These are phyloP conservation scores for Bradypodion ventrale DNA, from an alignment of 2,797 vertebrate genomes.

Conservation along the genomic window DNA sequence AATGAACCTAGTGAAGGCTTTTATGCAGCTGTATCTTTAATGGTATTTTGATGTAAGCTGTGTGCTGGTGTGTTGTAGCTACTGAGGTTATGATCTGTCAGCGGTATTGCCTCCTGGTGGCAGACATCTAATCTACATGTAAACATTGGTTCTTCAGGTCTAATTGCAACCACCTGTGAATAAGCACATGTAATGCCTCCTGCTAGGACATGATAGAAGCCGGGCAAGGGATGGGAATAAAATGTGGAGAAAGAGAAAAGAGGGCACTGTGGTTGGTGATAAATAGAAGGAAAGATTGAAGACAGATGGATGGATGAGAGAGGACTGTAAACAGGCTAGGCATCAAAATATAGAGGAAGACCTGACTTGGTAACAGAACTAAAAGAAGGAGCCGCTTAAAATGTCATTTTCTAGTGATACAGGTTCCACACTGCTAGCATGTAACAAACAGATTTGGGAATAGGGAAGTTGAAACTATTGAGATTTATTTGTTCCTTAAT, in stretches of 20 bases:
- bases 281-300: not conserved
- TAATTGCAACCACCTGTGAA: conserved; percentile 47
- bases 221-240: not conserved
- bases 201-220: conserved; percentile 5
- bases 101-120: conserved; percentile 11
- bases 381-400: not conserved
- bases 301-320: not conserved
- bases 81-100: not conserved
- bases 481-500: not conserved
- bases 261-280: not conserved
- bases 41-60: not conserved
- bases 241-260: not conserved
- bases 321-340: not conserved
- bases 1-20: not conserved
- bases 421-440: not conserved
- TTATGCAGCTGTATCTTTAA: not conserved
- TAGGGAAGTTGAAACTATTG: not conserved
- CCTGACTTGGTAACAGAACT: not conserved
- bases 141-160: not conserved
- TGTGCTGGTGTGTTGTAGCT: not conserved
- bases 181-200: conserved; percentile 42
- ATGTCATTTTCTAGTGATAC: not conserved
- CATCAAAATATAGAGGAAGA: not conserved
- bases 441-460: not conserved
- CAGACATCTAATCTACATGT: not conserved